These are phyloP conservation scores for Gnatocerus cornutus DNA, from an alignment of 2,888 invertebrate genomes.

Conservation along the genomic window DNA sequence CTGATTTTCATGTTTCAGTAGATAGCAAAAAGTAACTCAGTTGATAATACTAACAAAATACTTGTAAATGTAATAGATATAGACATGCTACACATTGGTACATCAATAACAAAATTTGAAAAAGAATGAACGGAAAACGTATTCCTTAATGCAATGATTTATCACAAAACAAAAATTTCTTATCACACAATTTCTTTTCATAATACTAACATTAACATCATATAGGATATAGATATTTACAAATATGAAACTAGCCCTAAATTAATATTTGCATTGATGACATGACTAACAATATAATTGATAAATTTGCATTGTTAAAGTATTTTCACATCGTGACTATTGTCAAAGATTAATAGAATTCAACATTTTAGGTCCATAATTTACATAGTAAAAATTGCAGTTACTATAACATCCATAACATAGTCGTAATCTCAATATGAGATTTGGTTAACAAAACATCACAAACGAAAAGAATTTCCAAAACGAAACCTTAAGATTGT, in stretches of 20 bases:
- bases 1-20: constrained; percentile 33
- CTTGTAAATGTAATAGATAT: constrained; percentile 33
- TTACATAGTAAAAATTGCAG: constrained; percentile 63
- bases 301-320: constrained; percentile 49
- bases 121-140: constrained; percentile 21
- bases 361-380: constrained; percentile 54
- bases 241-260: constrained; percentile 51
- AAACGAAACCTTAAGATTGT: constrained; percentile 27
- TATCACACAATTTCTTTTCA: constrained; percentile 44
- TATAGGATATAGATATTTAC: constrained; percentile 43
- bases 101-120: constrained; percentile 31
- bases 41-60: constrained; percentile 46
- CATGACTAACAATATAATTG: constrained; percentile 53
- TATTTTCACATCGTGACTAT: constrained; percentile 45
- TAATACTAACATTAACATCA: constrained; percentile 53
- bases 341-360: constrained; percentile 49
- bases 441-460: constrained; percentile 55
- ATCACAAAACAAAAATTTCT: constrained; percentile 47
- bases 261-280: constrained; percentile 59
- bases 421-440: constrained; percentile 65
- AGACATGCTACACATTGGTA: constrained; percentile 29
- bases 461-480: constrained; percentile 38
- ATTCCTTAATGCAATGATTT: constrained; percentile 39
- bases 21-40: constrained; percentile 36
- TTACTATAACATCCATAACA: constrained; percentile 40